Conservation (phyloP, 2,797 vertebrate genomes). For the Iguana delicatissima region DNA sequence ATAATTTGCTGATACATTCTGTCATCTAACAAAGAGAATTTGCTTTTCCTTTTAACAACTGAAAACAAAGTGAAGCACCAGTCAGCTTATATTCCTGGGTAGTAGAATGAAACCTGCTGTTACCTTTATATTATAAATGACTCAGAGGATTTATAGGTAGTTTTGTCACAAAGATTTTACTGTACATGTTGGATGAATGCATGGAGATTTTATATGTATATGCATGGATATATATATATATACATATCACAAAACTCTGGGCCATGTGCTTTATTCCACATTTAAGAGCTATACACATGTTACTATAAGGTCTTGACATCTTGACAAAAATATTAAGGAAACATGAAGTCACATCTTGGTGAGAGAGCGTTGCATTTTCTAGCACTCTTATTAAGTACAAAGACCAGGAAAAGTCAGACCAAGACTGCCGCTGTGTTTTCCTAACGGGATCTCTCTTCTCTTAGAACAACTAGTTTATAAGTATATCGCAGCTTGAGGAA, state of each 20-base stretch:
- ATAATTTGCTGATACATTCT: slow-evolving; percentile 2
- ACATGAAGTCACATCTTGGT: background rate
- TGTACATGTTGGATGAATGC: background rate
- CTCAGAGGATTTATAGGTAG: background rate
- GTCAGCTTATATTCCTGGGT: background rate
- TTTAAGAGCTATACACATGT: background rate
- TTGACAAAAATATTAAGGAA: background rate
- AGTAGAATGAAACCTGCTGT: background rate
- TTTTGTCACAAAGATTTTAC: background rate
- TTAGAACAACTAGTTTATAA: background rate
- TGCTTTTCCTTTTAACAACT: slow-evolving; percentile 6
- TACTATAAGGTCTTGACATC: background rate
- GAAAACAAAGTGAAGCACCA: background rate
- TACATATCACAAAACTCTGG: background rate
- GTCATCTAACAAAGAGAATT: background rate
- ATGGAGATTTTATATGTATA: background rate
- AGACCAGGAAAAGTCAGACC: background rate
- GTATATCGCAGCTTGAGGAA: too few species aligned
- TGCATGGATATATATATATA: background rate
- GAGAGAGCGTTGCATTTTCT: background rate
- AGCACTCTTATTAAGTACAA: background rate
- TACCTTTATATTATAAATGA: slow-evolving; percentile 7
- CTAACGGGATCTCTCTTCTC: background rate
- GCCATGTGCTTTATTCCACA: background rate
- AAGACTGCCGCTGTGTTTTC: background rate